A percentile compares a stretch with the other conserved stretches of the same genome.
phyloP scores from a whole-genome alignment of 2,888 invertebrate genomes.

The Morpho achilles region DNA sequence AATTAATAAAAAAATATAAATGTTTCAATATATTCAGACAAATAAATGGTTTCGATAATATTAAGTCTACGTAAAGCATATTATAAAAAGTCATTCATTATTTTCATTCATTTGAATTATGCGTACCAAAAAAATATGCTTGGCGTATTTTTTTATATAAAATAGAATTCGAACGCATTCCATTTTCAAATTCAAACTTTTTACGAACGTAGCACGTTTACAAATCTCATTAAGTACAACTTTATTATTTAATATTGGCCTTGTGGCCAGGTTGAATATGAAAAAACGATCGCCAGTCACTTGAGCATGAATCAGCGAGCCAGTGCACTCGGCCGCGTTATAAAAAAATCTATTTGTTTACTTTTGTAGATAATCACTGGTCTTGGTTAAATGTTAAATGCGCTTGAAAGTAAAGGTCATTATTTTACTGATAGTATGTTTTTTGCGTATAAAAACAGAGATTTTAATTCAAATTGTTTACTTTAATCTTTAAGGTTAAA shows the following conservation, averaged over 20 bases:
- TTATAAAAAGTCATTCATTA: too few relatives aligned
- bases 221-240: conserved; percentile 13
- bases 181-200: conserved; percentile 4
- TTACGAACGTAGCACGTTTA: conserved; percentile 12
- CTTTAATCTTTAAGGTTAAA: too few relatives aligned
- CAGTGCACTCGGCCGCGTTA: conserved; percentile 15
- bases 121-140: too few relatives aligned
- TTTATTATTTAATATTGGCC: conserved; percentile 19
- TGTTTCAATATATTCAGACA: too few relatives aligned
- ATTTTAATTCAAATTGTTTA: too few relatives aligned
- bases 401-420: conserved; percentile 9
- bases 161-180: not conserved
- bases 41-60: too few relatives aligned
- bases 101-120: too few relatives aligned
- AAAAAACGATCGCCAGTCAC: conserved; percentile 28
- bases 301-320: conserved; percentile 26
- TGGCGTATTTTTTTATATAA: not conserved
- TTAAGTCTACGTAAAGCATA: too few relatives aligned
- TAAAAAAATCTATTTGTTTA: conserved; percentile 20
- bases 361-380: conserved; percentile 14
- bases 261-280: conserved; percentile 15
- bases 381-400: not conserved
- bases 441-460: too few relatives aligned
- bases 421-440: not conserved
- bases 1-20: too few relatives aligned